Conservation (phyloP, 2,888 invertebrate genomes). For the Carcina quercana region DNA sequence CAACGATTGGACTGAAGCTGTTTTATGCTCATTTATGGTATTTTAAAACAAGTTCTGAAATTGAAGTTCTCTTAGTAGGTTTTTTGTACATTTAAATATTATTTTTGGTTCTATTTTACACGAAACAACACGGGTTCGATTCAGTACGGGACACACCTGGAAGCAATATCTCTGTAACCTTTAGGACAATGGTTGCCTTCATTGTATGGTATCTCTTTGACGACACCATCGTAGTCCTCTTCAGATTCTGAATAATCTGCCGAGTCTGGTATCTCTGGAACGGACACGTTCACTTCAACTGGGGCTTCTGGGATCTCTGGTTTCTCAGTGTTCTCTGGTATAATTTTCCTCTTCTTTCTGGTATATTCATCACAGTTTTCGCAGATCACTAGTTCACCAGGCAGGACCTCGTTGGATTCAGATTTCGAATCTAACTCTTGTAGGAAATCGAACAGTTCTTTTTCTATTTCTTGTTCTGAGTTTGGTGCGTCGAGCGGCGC, state of each 20-base stretch:
- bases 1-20: too few relatives aligned
- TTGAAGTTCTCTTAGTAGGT: too few relatives aligned
- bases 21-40: too few relatives aligned
- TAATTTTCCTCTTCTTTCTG: slow-evolving; percentile 23
- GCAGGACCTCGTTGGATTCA: slow-evolving; percentile 15
- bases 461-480: slow-evolving; percentile 13
- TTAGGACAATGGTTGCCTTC: not conserved
- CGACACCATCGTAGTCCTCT: not conserved
- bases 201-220: not conserved
- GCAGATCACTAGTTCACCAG: slow-evolving; percentile 24
- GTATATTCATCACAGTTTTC: slow-evolving; percentile 22
- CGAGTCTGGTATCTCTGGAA: not conserved
- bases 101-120: too few relatives aligned
- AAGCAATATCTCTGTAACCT: too few relatives aligned
- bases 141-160: too few relatives aligned
- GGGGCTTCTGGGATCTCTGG: not conserved
- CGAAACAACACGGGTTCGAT: too few relatives aligned
- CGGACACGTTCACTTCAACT: not conserved
- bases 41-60: too few relatives aligned
- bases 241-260: not conserved
- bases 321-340: slow-evolving; percentile 5
- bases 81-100: too few relatives aligned
- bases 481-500: slow-evolving; percentile 11
- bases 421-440: slow-evolving; percentile 7
- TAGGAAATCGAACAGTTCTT: slow-evolving; percentile 17